Evolutionary conservation across 2,888 invertebrate genomes (phyloP).

Genomic region (Phengaris alcon): DNA sequence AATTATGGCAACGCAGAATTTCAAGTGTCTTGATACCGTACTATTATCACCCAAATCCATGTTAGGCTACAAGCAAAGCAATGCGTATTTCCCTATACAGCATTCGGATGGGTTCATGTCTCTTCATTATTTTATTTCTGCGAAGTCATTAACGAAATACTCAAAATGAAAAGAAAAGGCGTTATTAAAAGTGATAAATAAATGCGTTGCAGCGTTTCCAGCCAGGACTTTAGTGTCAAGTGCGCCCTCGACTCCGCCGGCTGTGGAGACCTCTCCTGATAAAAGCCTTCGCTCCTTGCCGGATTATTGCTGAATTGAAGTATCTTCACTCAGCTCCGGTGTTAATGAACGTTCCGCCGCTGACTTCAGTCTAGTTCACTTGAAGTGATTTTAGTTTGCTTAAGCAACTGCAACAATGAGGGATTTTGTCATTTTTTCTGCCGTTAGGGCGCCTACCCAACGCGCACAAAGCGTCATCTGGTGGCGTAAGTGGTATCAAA

Average conservation of each 20-base stretch:
- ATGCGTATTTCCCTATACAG: too few relatives aligned
- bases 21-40: too few relatives aligned
- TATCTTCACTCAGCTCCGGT: neutral
- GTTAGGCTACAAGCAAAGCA: too few relatives aligned
- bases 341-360: slow-evolving; percentile 23
- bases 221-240: slow-evolving; percentile 15
- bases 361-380: slow-evolving; percentile 15
- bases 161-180: neutral
- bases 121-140: neutral
- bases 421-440: too few relatives aligned
- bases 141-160: neutral
- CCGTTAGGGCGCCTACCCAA: too few relatives aligned
- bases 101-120: too few relatives aligned
- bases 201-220: slow-evolving; percentile 20
- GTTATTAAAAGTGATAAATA: slow-evolving; percentile 26
- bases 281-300: slow-evolving; percentile 27
- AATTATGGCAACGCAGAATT: too few relatives aligned
- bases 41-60: too few relatives aligned
- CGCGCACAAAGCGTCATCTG: too few relatives aligned
- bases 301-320: slow-evolving; percentile 28
- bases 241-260: slow-evolving; percentile 27
- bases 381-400: slow-evolving; percentile 8
- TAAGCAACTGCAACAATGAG: neutral
- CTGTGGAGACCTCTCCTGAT: slow-evolving; percentile 27
- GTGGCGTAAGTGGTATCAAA: too few relatives aligned